Evolutionary conservation across 2,113 vertebrate genomes (phyloP).

Genomic region (Stigmatopora nigra): DNA sequence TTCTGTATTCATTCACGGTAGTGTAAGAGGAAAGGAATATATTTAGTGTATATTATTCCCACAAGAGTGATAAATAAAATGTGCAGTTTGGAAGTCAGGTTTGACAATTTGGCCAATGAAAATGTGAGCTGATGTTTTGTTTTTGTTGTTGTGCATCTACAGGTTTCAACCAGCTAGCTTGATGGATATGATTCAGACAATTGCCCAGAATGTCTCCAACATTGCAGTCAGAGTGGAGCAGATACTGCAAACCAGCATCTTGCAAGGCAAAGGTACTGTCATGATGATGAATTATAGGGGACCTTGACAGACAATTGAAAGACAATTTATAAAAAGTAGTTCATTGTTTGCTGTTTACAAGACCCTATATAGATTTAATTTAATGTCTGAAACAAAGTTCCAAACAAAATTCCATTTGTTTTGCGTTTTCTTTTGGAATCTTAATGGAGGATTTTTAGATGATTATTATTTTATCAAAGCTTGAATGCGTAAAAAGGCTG

Average conservation of each 20-base stretch:
- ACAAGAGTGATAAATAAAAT: background rate
- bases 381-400: no score
- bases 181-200: conserved; percentile 94
- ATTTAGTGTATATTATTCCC: background rate
- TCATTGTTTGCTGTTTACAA: no score
- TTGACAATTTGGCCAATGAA: background rate
- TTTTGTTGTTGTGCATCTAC: conserved; percentile 13
- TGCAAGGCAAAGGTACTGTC: conserved; percentile 75
- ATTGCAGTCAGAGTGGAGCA: conserved; percentile 90
- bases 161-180: conserved; percentile 80
- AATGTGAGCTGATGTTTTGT: background rate
- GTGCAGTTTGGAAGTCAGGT: background rate
- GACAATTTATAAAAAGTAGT: no score
- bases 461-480: background rate
- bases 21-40: background rate
- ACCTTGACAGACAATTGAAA: background rate
- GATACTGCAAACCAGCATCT: conserved; percentile 84
- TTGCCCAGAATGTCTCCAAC: conserved; percentile 93
- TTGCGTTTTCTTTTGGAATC: no score
- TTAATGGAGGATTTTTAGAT: background rate
- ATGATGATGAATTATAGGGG: background rate
- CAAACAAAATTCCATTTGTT: no score
- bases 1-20: background rate
- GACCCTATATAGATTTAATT: no score
- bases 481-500: background rate